Conservation (phyloP, 2,888 invertebrate species). For the Sphecodes monilicornis region DNA sequence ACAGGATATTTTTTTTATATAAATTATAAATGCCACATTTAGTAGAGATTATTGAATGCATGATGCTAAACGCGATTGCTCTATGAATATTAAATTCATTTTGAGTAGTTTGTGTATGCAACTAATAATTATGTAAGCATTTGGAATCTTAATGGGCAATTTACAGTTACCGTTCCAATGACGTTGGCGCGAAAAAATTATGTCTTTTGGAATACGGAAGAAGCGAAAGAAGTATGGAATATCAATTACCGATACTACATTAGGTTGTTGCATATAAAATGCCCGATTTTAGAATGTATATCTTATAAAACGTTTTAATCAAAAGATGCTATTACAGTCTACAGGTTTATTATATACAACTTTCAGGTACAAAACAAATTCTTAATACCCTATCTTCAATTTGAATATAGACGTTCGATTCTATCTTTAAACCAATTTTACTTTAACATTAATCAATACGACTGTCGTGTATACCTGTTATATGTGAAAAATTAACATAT, state of each 20-base stretch:
- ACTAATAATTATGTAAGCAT: background rate
- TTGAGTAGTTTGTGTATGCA: background rate
- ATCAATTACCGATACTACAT: background rate
- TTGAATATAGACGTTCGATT: too few relatives aligned
- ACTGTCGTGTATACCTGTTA: too few relatives aligned
- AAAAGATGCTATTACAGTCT: too few relatives aligned
- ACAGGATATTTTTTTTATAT: background rate
- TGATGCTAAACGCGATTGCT: background rate
- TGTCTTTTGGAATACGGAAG: background rate
- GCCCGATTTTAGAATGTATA: too few relatives aligned
- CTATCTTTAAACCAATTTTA: too few relatives aligned
- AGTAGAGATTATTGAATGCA: background rate
- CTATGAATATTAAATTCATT: background rate
- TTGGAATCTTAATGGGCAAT: background rate
- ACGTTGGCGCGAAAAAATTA: background rate
- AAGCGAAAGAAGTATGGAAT: background rate
- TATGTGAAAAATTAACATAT: too few relatives aligned
- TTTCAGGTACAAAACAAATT: too few relatives aligned
- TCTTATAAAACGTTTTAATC: too few relatives aligned
- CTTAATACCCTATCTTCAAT: too few relatives aligned
- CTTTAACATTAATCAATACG: too few relatives aligned
- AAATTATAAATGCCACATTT: background rate
- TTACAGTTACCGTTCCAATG: background rate
- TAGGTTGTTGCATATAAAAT: too few relatives aligned
- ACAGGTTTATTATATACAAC: too few relatives aligned